These are phyloP conservation scores for Elysia crispata DNA, from an alignment of 2,888 invertebrate genomes.

Conservation along the genomic window DNA sequence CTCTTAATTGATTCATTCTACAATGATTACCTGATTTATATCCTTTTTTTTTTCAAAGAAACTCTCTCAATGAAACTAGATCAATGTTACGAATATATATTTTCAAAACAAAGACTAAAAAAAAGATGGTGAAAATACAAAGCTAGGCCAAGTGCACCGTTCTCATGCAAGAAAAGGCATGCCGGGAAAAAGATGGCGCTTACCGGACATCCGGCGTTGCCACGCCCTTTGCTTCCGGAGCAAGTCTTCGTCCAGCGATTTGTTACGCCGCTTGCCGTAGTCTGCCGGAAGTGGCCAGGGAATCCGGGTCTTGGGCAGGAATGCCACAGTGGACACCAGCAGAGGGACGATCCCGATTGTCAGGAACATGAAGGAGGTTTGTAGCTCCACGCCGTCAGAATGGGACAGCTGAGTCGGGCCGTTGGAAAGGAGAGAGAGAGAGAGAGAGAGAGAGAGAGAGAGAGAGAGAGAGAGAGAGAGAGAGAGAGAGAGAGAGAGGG, in stretches of 20 bases:
- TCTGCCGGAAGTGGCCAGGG: slow-evolving; percentile 69
- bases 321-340: slow-evolving; percentile 71
- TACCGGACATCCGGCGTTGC: slow-evolving; percentile 57
- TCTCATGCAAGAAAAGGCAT: too few relatives aligned
- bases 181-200: slow-evolving; percentile 3
- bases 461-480: background rate
- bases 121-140: background rate
- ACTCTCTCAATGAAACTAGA: too few relatives aligned
- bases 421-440: background rate
- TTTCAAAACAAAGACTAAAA: too few relatives aligned
- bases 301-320: slow-evolving; percentile 68
- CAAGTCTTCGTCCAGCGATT: slow-evolving; percentile 55
- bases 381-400: slow-evolving; percentile 59
- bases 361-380: slow-evolving; percentile 73
- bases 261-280: slow-evolving; percentile 60
- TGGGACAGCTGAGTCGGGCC: background rate
- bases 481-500: background rate
- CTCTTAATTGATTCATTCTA: too few relatives aligned
- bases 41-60: too few relatives aligned
- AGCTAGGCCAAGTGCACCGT: too few relatives aligned
- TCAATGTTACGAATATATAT: too few relatives aligned
- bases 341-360: slow-evolving; percentile 71
- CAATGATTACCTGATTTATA: too few relatives aligned
- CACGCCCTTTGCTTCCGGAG: slow-evolving; percentile 57
- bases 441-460: background rate